Base-by-base conservation (phyloP, 2,888 invertebrate species). In the Acanthosoma haemorrhoidale region DNA sequence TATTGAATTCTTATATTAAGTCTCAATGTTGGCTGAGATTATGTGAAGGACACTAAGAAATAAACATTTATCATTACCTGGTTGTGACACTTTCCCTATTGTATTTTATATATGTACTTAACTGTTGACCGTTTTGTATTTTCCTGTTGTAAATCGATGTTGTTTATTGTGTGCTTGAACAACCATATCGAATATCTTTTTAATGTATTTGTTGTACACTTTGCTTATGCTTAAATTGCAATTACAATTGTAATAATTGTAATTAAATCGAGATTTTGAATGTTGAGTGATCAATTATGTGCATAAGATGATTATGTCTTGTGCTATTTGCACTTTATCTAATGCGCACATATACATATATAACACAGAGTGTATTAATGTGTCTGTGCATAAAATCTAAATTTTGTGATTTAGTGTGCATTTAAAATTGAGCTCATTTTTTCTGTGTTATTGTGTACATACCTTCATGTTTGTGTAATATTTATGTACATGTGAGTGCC, bases 81-180 rank as follows among this genome's bases (percentile, higher is more conserved):
- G 75, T 74, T 75, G 74, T 75, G 73, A 73, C 61, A 73, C 68
- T 70, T 72, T 71, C 70, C 59, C 39, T 68, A 72, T 70, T 64
- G 67, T 75, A 70, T 74, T 73, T 74, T 72, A 71, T 74, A 69
- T 73, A 73, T 73, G 75, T 75, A 75, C 74, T 75, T 75, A 75
- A 73, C 73, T 73, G 74, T 75, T 74, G 73, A 72, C 70, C 60
- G 72, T 72, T 73, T 70, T 73, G 69, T 73, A 70, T 70, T 71
- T 73, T 73, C 73, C 70, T 71, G 73, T 70, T 61, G 71, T 73
- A 71, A 70, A 71, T 71, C 51, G 68, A 70, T 73, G 71, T 73
- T 73, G 71, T 71, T 71, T 43, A 71, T 71, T 29, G 63, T 69
- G 71, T 71, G 71, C 71, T 73, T 71, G 39, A 38, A 58, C 67